Conservation (phyloP, 2,888 invertebrate genomes). For the Amblyjoppa fuscipennis region DNA sequence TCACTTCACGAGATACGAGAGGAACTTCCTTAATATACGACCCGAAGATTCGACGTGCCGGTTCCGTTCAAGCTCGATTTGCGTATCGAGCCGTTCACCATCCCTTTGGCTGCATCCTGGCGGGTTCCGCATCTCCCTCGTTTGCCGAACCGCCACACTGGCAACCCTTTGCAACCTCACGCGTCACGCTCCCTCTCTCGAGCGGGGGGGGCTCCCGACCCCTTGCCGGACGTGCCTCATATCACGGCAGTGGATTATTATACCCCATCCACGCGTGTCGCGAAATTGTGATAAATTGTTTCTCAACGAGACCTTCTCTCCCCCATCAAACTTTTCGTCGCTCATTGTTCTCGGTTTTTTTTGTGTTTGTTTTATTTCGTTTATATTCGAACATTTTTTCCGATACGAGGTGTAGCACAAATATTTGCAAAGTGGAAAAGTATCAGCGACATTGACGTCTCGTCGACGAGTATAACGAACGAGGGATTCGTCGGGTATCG, state of each 20-base stretch:
- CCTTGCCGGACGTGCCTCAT: conserved; percentile 58
- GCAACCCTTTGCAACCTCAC: conserved; percentile 28
- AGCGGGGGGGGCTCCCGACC: not conserved
- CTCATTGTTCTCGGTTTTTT: conserved; percentile 50
- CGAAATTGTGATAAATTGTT: conserved; percentile 67
- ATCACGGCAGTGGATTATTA: conserved; percentile 62
- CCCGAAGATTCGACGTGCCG: conserved; percentile 49
- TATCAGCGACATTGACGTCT: conserved; percentile 33
- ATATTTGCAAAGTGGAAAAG: conserved; percentile 49
- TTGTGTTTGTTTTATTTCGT: not conserved
- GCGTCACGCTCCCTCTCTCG: conserved; percentile 29
- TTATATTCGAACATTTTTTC: not conserved
- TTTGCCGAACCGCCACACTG: not conserved
- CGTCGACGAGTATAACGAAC: conserved; percentile 19
- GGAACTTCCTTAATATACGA: conserved; percentile 55
- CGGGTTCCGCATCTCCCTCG: conserved; percentile 17
- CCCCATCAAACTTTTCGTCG: conserved; percentile 60
- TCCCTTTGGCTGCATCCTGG: not conserved
- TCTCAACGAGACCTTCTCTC: conserved; percentile 48
- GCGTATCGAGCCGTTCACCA: conserved; percentile 51
- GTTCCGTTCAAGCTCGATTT: conserved; percentile 58
- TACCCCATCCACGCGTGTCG: conserved; percentile 51
- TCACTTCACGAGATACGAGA: conserved; percentile 5
- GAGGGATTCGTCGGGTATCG: conserved; percentile 31
- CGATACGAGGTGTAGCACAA: conserved; percentile 19